Evolutionary conservation across 2,113 vertebrate genomes (phyloP), one percentile per base, ranked within the genome.

Genomic region (Sorex araneus): DNA sequence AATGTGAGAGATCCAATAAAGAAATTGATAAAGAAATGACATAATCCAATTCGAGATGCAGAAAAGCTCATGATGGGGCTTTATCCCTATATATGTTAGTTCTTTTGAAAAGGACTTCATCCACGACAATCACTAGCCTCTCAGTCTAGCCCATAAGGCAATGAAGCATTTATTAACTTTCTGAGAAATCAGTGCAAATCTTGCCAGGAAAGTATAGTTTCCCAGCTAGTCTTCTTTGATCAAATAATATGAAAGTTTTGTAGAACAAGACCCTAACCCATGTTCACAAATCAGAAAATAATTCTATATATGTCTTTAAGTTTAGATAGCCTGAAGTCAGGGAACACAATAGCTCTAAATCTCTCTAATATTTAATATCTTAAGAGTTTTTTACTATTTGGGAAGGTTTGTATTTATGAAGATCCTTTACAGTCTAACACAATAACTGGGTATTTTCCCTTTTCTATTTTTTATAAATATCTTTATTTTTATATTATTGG

Each of bases 171-270:
- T n/a, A 78, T 34, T 71, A 27, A 77, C 9, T 63, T 87, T 34
- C n/a, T 34, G 63, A 78, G 79, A 64, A 12, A 47, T 15, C n/a
- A 36, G 19, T 23, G 82, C 25, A 10, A 82, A 84, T 57, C 32
- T 28, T 73, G 6, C 21, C 11, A n/a, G 30, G 60, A 6, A 27
- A 32, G 45, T 79, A 4, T 54, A 21, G 1, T 32, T 86, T 84
- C 32, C 47, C 60, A 89, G 1, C 28, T 81, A 34, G 21, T 86
- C 47, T 73, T 34, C 43, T 84, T 92, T 34, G 43, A 9, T 94
- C 67, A 60, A 28, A 2, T 30, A 25, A 36, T 5, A 76, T 32
- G 21, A 87, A 21, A 76, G 80, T 75, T 43, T 87, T 40, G 45
- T 47, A 54, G 23, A 80, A 75, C 15, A 69, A 43, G 36, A 47